Evolutionary conservation across 2,113 vertebrate genomes (phyloP), one percentile per base, ranked within the genome.

Genomic region (Equus przewalskii): DNA sequence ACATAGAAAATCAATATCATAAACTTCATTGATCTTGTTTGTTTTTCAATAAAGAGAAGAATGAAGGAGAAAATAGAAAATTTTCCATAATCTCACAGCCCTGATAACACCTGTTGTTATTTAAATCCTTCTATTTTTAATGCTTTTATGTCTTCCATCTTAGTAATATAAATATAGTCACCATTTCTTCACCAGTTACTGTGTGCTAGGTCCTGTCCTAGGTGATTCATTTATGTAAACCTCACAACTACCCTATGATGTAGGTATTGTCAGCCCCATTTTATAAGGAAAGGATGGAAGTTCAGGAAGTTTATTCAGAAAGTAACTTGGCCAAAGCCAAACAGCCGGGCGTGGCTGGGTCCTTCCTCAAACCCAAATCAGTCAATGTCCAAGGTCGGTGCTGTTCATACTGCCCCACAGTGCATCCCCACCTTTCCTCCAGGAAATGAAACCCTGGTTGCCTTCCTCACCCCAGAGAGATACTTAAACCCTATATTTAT

Each of bases 21-120:
- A 49, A 85, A 73, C 18, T 41, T 96, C 46, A 28, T 51, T 89
- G 67, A 46, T 46, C 75, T 91, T 65, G 3, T 56, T 86, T 76
- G 8, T 76, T 87, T 58, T 95, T 91, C 80, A 84, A 97, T 93
- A 91, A 86, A 95, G 6, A 88, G 56, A 87, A 87, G 8, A 60
- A 85, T 89, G 28, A 81, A 44, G 22, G 2, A 95, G 70, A 85
- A 92, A 67, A 83, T 11, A 89, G 26, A 56, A 82, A 88, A 46
- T 30, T 56, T 36, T 5, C 28, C 36, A 65, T 75, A 36, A 67
- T 91, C 54, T 91, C 51, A 88, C 73, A 54, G 26, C 18, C 36
- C 28, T 44, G 18, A 76, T 80, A 96, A 69, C 7, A 70, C 11
- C 44, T 70, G 3, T 58, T 92, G 72, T 81, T 73, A 88, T 64